A percentile compares a stretch with the other conserved stretches of the same genome.
Evolutionary conservation across 2,113 vertebrate genomes (phyloP).

Genomic region (Thunnus maccoyii): DNA sequence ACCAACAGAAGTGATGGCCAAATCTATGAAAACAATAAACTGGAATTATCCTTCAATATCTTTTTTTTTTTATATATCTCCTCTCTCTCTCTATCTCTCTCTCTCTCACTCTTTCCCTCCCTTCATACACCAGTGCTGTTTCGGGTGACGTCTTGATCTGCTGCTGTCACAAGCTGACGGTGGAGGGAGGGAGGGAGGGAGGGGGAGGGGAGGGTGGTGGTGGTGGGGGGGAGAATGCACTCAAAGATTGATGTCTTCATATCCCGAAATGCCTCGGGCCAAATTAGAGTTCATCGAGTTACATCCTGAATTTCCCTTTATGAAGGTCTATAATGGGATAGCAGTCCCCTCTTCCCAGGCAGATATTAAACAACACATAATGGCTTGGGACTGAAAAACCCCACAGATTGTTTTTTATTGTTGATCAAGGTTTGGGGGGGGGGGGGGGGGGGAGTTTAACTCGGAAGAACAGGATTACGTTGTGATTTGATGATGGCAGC

Average conservation of each 20-base stretch:
- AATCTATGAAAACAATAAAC: conserved; percentile 20
- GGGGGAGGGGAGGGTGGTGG: too few relatives aligned
- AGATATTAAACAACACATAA: conserved; percentile 43
- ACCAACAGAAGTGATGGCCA: background rate
- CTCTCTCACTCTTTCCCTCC: background rate
- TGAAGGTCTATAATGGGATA: conserved; percentile 59
- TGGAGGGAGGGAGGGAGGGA: too few relatives aligned
- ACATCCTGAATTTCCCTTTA: conserved; percentile 61
- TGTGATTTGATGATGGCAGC: conserved; percentile 29
- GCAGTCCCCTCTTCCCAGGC: conserved; percentile 6
- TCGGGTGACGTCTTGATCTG: conserved; percentile 47
- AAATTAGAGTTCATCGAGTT: conserved; percentile 74
- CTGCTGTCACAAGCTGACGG: conserved; percentile 26
- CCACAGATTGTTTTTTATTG: conserved; percentile 49
- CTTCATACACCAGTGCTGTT: conserved; percentile 28
- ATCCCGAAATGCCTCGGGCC: conserved; percentile 60
- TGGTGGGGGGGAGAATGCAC: background rate
- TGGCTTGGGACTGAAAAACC: conserved; percentile 23
- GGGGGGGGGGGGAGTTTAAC: background rate
- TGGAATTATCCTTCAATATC: background rate
- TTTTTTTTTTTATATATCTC: background rate
- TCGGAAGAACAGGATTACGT: conserved; percentile 31
- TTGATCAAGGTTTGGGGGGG: conserved; percentile 11
- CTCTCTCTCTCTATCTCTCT: background rate
- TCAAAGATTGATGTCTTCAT: conserved; percentile 76